phyloP scores from a whole-genome alignment of 2,113 vertebrate species.

The Tetrax tetrax region DNA sequence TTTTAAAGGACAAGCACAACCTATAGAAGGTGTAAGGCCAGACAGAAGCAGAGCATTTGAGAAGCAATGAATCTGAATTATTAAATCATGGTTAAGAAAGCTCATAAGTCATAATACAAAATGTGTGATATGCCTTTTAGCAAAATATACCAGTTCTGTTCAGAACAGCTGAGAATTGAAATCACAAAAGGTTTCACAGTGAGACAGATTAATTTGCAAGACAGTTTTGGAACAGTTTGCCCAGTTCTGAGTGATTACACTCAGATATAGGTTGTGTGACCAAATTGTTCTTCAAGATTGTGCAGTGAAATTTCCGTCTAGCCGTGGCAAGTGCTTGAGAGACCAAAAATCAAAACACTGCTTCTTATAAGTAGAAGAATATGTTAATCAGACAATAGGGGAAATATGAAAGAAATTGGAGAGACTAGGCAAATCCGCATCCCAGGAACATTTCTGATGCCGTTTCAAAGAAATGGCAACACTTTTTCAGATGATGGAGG shows the following conservation, averaged over 20 bases:
- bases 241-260: not conserved
- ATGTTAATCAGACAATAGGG: not conserved
- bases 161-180: conserved; percentile 16
- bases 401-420: not conserved
- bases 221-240: not conserved
- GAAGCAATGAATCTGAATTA: not conserved
- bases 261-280: not conserved
- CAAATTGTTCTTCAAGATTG: not conserved
- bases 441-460: not conserved
- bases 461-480: not conserved
- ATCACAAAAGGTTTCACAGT: not conserved
- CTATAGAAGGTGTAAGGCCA: not conserved
- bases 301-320: not conserved
- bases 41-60: not conserved
- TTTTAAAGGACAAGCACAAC: not conserved
- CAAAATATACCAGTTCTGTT: not conserved
- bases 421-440: not conserved
- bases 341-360: not conserved
- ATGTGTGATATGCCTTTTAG: not conserved
- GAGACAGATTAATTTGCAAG: not conserved
- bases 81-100: not conserved
- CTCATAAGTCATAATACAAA: not conserved
- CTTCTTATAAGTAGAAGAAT: not conserved
- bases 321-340: not conserved
- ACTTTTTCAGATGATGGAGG: not conserved